Evolutionary conservation across 2,113 vertebrate genomes (phyloP), one percentile per base, ranked within the genome.

Genomic region (Epinephelus cyanopodus): DNA sequence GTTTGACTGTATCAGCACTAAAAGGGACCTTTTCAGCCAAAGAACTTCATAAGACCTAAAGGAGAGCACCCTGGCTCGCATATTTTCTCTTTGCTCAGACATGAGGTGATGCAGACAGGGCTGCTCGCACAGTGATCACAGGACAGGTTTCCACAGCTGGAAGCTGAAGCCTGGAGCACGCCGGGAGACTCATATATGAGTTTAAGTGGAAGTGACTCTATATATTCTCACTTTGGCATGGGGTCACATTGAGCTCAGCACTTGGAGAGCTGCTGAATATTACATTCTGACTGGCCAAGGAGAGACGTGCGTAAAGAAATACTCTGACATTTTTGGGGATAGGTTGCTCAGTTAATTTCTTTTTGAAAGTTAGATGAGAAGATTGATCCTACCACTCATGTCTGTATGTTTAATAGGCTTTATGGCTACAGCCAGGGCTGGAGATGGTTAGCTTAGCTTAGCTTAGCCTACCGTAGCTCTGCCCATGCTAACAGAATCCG

Each of bases 1-100:
- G 60, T 82, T 87, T 52, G 50, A 71, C 54, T 68, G 39, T 74
- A 71, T 90, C 82, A 77, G 68, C 69, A 76, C 7, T 78, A 67
- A 83, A 86, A 68, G 72, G 42, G 29, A 79, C 33, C 8, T 79
- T 90, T 79, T 81, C 29, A 68, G 65, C 14, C 21, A 81, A 68
- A 82, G 19, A 74, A 77, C 63, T 81, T 69, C 57, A 74, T 48
- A 58, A 71, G 60, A 67, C 25, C 39, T 68, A 25, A 76, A 83
- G 48, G 33, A 60, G 52, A 66, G 61, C 21, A 48, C 52, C 60
- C 54, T 74, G 58, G 37, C 48, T 79, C 0, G 61, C 27, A 67
- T 82, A 33, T 77, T 87, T 74, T 69, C 65, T 57, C 33, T 82
- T 21, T 62, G 62, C 53, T 66, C 2, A 65, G n/a, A 72, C n/a